phyloP scores from a whole-genome alignment of 2,888 invertebrate species.

The Stenoptilia bipunctidactyla region DNA sequence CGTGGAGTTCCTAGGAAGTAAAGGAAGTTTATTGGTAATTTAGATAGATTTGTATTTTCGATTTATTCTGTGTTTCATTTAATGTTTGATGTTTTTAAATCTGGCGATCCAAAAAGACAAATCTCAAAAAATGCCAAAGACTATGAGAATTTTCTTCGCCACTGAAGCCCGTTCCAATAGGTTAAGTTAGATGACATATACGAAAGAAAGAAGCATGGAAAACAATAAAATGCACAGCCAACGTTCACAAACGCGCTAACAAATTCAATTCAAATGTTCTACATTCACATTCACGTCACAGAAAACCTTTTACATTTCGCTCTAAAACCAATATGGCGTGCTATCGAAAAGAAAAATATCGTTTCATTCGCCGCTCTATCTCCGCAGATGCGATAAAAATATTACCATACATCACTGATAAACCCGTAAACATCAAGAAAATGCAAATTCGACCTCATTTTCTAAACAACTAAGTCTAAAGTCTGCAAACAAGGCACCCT shows the following conservation, averaged over 20 bases:
- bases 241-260: not conserved
- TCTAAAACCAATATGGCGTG: slow-evolving; percentile 5
- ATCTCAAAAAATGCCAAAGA: too few species aligned
- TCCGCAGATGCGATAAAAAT: slow-evolving; percentile 32
- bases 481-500: not conserved
- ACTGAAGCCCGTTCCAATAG: too few species aligned
- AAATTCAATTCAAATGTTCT: not conserved
- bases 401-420: slow-evolving; percentile 16
- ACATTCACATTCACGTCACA: not conserved
- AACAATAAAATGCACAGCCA: too few species aligned
- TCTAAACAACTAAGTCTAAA: slow-evolving; percentile 21
- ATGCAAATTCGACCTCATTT: slow-evolving; percentile 29
- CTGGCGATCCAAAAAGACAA: too few species aligned
- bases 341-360: not conserved
- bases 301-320: slow-evolving; percentile 3
- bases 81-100: too few species aligned
- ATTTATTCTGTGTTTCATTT: too few species aligned
- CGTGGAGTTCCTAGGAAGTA: too few species aligned
- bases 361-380: not conserved
- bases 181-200: too few species aligned
- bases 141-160: too few species aligned
- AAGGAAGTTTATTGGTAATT: too few species aligned
- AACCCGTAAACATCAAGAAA: slow-evolving; percentile 17
- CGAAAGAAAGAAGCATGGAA: too few species aligned
- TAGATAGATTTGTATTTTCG: too few species aligned